Base-by-base conservation (phyloP, 1,140 invertebrate species). In the Diachasmimorpha longicaudata region DNA sequence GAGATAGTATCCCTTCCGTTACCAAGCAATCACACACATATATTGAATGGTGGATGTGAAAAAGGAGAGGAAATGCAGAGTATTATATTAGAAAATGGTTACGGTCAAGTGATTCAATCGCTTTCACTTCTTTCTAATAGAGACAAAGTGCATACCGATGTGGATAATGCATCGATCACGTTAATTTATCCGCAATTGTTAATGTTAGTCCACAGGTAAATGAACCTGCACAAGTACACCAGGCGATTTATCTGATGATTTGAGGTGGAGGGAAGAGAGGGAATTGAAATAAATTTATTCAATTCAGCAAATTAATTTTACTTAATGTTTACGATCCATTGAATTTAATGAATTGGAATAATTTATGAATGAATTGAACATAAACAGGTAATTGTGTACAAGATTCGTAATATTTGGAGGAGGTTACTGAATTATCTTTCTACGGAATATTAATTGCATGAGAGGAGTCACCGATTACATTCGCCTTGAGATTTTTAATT, bases 51-150 rank as follows among this genome's bases (percentile, higher is more conserved):
- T 31, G 31, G 31, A 31, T 2, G 31, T 31, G 6, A 31, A 31
- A 31, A 31, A 31, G 31, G 31, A 31, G 31, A 31, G 31, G 31
- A 31, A 31, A 31, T 31, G 6, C 31, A 31, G 31, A 31, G 52
- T 58, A 58, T n/a, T 19, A 19, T 72, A 73, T 68, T 73, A 72
- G 76, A 77, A 72, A 74, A 39, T 63, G 13, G 76, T 73, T 77
- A 58, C 76, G 76, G 71, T 77, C 76, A 77, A 77, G 70, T 77
- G 58, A 77, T 77, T 68, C 76, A 77, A 77, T 77, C 71, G 76
- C 76, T 77, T 77, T 77, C 76, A 73, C 76, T 58, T 58, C 52
- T 58, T 73, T 77, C 76, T 77, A 63, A 69, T 75, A 77, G 70
- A 77, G 70, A 76, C 71, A 70, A 72, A 73, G 67, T 67, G 19